These are phyloP conservation scores for Melanotaenia parkinsoni DNA, from an alignment of 2,797 vertebrate species.

Conservation along the genomic window DNA sequence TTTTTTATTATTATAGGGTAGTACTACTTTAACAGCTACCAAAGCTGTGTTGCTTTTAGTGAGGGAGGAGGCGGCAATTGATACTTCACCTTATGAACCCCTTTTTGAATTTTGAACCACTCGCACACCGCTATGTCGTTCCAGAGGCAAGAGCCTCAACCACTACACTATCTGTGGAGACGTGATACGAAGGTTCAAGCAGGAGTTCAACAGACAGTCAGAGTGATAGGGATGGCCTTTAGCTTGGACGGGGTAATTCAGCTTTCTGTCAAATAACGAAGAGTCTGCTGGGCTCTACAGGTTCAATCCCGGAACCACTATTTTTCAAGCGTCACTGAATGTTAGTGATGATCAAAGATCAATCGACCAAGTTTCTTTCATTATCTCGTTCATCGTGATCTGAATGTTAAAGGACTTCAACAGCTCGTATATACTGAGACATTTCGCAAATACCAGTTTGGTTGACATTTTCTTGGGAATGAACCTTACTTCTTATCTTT, in stretches of 20 bases:
- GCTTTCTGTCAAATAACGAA: conserved; percentile 77
- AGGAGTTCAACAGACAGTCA: conserved; percentile 59
- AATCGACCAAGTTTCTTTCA: conserved; percentile 65
- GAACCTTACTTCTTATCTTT: conserved; percentile 49
- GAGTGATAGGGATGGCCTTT: conserved; percentile 78
- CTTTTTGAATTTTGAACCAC: conserved; percentile 61
- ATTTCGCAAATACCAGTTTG: conserved; percentile 67
- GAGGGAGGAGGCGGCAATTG: conserved; percentile 20
- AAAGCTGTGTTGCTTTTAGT: conserved; percentile 1
- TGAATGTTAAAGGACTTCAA: conserved; percentile 63
- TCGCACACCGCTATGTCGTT: conserved; percentile 51
- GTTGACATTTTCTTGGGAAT: conserved; percentile 68
- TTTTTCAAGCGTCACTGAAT: conserved; percentile 69
- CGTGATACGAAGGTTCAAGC: conserved; percentile 69
- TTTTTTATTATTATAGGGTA: not conserved
- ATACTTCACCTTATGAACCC: conserved; percentile 50
- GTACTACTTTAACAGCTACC: not conserved
- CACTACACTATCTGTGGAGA: conserved; percentile 58
- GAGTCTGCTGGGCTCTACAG: conserved; percentile 52
- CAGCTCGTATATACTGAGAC: conserved; percentile 38
- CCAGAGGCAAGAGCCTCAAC: conserved; percentile 55
- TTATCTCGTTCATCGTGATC: conserved; percentile 68
- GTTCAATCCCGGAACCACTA: conserved; percentile 67
- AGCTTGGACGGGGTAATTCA: conserved; percentile 73
- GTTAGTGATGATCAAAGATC: conserved; percentile 72